Conservation (phyloP, 2,797 vertebrate genomes). For the Pitangus sulphuratus region DNA sequence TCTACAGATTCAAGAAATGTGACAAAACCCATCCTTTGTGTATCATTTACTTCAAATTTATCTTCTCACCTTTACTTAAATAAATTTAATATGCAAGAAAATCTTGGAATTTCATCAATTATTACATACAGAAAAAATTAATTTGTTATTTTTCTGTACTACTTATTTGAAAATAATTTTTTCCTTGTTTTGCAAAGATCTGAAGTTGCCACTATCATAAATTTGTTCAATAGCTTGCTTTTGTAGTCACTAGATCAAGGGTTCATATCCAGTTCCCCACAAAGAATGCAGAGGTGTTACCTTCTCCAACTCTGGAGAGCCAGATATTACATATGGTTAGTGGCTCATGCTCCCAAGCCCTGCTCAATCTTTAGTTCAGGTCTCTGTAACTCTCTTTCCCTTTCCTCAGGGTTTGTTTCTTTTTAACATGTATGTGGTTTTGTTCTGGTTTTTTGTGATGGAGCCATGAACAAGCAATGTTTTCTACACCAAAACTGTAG, state of each 20-base stretch:
- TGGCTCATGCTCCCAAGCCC: background rate
- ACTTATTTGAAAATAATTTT: background rate
- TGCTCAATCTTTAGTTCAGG: background rate
- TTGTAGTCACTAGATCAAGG: background rate
- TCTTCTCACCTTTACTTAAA: background rate
- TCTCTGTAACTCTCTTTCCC: background rate
- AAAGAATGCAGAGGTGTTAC: background rate
- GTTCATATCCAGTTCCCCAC: background rate
- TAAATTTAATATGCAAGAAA: background rate
- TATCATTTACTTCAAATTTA: background rate
- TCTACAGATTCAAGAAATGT: background rate
- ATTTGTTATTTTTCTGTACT: background rate
- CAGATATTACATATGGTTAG: background rate
- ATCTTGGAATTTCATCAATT: background rate
- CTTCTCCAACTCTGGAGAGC: background rate
- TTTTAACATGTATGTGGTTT: background rate
- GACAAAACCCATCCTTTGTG: background rate
- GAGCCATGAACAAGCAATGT: background rate
- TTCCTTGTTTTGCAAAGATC: background rate
- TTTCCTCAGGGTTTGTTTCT: background rate
- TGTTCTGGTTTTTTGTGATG: background rate
- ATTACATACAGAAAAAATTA: background rate
- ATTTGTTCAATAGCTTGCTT: background rate
- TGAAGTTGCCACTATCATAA: background rate
- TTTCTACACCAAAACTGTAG: background rate